Evolutionary conservation across 2,113 vertebrate species (phyloP).

Genomic region (Psittacus erithacus): DNA sequence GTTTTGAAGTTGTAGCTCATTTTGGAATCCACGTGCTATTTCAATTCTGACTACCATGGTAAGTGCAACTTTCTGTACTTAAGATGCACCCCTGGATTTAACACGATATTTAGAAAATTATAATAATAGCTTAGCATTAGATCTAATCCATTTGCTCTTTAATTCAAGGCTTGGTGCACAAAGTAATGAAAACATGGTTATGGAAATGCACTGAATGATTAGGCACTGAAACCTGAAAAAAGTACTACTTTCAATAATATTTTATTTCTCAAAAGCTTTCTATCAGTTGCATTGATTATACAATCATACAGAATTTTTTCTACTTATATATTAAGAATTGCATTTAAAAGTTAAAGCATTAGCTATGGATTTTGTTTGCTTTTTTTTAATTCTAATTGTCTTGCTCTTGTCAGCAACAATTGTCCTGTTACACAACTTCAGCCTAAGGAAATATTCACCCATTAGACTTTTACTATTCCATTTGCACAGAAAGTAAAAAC

Average conservation of each 20-base stretch:
- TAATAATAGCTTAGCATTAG: not conserved
- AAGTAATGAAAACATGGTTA: not conserved
- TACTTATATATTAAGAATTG: not conserved
- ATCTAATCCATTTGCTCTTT: not conserved
- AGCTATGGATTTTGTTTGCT: not conserved
- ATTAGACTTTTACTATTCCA: not conserved
- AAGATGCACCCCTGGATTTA: not conserved
- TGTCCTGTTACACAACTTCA: not conserved
- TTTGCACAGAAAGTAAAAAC: not conserved
- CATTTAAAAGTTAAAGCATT: slow-evolving; percentile 3
- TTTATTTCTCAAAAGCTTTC: not conserved
- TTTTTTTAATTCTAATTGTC: not conserved
- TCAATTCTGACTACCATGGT: not conserved
- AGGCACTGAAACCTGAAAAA: not conserved
- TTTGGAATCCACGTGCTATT: rapidly evolving
- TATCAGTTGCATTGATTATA: not conserved
- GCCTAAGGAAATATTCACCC: not conserved
- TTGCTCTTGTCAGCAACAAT: not conserved
- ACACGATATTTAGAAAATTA: not conserved
- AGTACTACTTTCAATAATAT: not conserved
- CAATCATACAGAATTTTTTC: not conserved
- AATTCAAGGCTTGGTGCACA: not conserved
- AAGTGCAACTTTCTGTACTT: not conserved
- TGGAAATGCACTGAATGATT: not conserved
- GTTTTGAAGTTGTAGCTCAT: not conserved